A percentile compares a stretch with the other conserved stretches of the same genome.
phyloP scores from a whole-genome alignment of 2,888 invertebrate species.

The Seira musarum region DNA sequence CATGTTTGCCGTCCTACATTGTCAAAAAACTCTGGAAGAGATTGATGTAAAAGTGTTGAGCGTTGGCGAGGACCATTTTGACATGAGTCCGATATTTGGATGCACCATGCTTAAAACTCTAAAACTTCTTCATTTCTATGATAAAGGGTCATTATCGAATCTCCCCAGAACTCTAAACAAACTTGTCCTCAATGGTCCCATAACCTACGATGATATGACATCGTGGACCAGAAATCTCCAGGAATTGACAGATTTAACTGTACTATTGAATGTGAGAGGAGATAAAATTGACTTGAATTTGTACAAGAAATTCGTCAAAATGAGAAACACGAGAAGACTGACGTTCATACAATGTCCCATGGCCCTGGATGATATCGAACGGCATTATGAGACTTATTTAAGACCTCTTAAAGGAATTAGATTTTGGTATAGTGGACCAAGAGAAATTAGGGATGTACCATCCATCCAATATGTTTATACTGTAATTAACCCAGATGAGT shows the following conservation, averaged over 20 bases:
- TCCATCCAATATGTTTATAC: constrained; percentile 47
- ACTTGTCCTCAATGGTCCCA: constrained; percentile 55
- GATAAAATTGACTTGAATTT: constrained; percentile 50
- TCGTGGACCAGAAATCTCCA: constrained; percentile 33
- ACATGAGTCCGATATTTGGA: constrained; percentile 15
- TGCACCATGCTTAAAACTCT: constrained; percentile 42
- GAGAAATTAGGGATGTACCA: constrained; percentile 36
- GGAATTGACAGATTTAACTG: constrained; percentile 42
- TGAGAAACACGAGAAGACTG: constrained; percentile 44
- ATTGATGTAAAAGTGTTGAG: constrained; percentile 51
- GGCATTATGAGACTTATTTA: neutral
- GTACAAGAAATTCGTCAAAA: constrained; percentile 46
- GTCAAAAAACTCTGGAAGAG: constrained; percentile 34
- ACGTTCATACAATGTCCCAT: constrained; percentile 56
- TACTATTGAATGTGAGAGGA: constrained; percentile 43
- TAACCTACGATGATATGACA: constrained; percentile 37
- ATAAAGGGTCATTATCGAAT: constrained; percentile 22
- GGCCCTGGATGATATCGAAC: constrained; percentile 36
- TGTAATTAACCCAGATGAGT: constrained; percentile 20
- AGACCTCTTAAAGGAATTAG: constrained; percentile 9
- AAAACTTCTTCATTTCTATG: constrained; percentile 54
- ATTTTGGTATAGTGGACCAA: constrained; percentile 26
- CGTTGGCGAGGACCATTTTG: constrained; percentile 34
- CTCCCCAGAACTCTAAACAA: constrained; percentile 47
- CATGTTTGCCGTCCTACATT: constrained; percentile 32